These are phyloP conservation scores for honey bee (Apis mellifera) DNA, from an alignment of 1,140 invertebrate species.

Conservation along the genomic window DNA sequence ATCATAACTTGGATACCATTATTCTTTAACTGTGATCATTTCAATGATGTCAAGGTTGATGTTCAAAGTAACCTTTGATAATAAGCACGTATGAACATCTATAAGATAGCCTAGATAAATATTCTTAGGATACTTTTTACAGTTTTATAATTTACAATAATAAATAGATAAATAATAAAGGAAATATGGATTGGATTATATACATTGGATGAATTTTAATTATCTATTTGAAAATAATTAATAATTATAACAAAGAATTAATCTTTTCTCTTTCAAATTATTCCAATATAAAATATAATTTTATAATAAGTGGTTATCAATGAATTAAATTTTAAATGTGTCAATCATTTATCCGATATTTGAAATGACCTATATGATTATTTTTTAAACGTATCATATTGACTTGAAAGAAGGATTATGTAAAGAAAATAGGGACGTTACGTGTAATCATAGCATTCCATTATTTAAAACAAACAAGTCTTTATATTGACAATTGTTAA, in stretches of 20 bases:
- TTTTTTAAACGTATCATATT: background rate
- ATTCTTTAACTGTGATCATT: slow-evolving; percentile 1
- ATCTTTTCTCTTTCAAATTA: background rate
- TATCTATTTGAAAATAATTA: no score
- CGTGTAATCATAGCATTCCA: background rate
- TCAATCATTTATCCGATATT: background rate
- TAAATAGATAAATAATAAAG: background rate
- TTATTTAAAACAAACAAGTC: background rate
- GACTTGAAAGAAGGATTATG: background rate
- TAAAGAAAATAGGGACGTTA: background rate
- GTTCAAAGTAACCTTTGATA: slow-evolving; percentile 17
- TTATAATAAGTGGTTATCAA: no score
- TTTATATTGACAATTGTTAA: background rate
- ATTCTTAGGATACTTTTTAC: background rate
- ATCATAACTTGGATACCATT: slow-evolving; percentile 14
- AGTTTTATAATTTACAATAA: background rate
- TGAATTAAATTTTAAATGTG: background rate
- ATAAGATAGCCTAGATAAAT: slow-evolving; percentile 25
- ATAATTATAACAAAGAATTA: background rate
- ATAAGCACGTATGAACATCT: slow-evolving; percentile 28
- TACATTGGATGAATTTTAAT: no score
- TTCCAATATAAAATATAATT: background rate
- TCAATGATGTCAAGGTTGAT: slow-evolving; percentile 34
- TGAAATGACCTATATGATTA: slow-evolving; percentile 1
- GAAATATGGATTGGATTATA: no score